phyloP scores from a whole-genome alignment of 2,888 invertebrate species.

The Andrena hattorfiana region DNA sequence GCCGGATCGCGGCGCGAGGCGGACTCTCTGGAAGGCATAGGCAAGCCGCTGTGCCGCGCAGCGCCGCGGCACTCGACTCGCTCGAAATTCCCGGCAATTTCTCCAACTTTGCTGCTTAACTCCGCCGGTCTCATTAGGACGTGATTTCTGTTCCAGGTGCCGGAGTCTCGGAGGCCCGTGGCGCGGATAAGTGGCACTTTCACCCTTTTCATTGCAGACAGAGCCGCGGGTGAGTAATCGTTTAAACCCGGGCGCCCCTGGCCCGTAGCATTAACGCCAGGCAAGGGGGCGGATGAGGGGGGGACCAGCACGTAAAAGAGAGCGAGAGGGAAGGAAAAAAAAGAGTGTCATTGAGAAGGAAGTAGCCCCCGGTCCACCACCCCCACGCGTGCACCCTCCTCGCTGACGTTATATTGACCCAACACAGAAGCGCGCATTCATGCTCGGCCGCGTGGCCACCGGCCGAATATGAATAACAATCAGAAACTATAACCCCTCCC shows the following conservation, averaged over 20 bases:
- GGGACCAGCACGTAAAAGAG: constrained; percentile 13
- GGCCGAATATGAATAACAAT: constrained; percentile 81
- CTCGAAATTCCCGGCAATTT: constrained; percentile 59
- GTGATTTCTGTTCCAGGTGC: constrained; percentile 74
- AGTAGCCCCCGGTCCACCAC: constrained; percentile 45
- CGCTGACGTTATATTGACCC: constrained; percentile 73
- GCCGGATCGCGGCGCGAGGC: constrained; percentile 16
- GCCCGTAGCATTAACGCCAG: constrained; percentile 50
- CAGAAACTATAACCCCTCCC: constrained; percentile 78
- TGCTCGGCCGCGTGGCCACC: constrained; percentile 58
- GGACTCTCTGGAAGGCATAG: constrained; percentile 26
- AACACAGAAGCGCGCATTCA: constrained; percentile 61
- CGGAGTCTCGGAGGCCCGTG: constrained; percentile 59
- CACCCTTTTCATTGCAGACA: constrained; percentile 65
- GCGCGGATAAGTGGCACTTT: constrained; percentile 71
- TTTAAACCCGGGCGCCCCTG: constrained; percentile 64
- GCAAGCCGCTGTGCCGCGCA: constrained; percentile 2
- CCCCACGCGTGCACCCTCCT: constrained; percentile 50
- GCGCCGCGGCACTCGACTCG: constrained; percentile 32
- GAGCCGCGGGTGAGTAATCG: constrained; percentile 70
- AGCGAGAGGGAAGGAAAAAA: constrained; percentile 40
- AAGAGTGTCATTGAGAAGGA: constrained; percentile 59
- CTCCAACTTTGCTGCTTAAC: constrained; percentile 62
- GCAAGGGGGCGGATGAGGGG: constrained; percentile 4
- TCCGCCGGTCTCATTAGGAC: constrained; percentile 66